phyloP scores from a whole-genome alignment of 2,797 vertebrate species.

The Sebastolobus altivelis region DNA sequence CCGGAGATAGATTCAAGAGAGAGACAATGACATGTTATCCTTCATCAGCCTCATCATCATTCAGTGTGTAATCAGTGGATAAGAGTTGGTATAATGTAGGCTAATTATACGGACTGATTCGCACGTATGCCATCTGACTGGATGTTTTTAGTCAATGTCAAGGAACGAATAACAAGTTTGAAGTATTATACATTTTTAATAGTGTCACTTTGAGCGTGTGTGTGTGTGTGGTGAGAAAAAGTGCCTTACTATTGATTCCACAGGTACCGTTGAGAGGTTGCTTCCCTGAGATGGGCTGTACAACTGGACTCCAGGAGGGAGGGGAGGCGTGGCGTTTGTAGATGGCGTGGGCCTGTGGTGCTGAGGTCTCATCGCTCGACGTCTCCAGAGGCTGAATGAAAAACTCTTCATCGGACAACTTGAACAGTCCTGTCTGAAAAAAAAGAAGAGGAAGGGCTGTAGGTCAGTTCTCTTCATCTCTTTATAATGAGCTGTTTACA shows the following conservation, averaged over 20 bases:
- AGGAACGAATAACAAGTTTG: background rate
- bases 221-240: background rate
- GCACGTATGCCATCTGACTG: background rate
- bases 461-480: conserved; percentile 7
- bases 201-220: no score
- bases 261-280: conserved; percentile 78
- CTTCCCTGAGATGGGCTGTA: conserved; percentile 63
- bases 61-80: background rate
- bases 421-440: conserved; percentile 92
- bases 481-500: background rate
- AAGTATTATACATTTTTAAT: background rate
- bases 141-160: background rate
- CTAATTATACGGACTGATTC: background rate
- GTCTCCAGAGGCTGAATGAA: conserved; percentile 91
- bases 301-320: conserved; percentile 40
- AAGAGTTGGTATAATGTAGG: background rate
- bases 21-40: background rate
- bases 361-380: conserved; percentile 40
- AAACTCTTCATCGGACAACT: conserved; percentile 90
- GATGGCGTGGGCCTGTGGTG: conserved; percentile 89
- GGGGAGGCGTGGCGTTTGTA: conserved; percentile 86
- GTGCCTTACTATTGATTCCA: conserved; percentile 86
- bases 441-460: background rate
- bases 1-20: background rate
- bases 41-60: background rate